Evolutionary conservation across 1,140 invertebrate species (phyloP).

Genomic region (Diuraphis noxia): DNA sequence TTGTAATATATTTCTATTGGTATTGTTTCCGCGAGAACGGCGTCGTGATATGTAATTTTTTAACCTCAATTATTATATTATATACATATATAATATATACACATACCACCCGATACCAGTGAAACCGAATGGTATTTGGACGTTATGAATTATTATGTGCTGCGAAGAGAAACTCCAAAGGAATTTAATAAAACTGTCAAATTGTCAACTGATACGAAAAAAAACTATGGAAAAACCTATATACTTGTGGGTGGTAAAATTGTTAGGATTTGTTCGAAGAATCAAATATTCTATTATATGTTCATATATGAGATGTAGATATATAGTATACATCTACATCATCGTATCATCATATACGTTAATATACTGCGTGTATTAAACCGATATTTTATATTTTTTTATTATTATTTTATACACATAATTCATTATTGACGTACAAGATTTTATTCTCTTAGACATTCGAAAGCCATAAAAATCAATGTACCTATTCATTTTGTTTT

Average conservation of each 20-base stretch:
- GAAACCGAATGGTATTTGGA: not conserved
- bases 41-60: not conserved
- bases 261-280: not conserved
- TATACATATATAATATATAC: not conserved
- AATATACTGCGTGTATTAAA: not conserved
- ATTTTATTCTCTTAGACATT: not conserved
- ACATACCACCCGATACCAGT: not conserved
- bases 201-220: conserved; percentile 6
- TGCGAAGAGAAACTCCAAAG: not conserved
- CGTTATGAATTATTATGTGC: not conserved
- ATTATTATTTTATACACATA: not conserved
- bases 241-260: too few relatives aligned
- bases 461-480: not conserved
- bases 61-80: not conserved
- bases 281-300: not conserved
- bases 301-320: too few relatives aligned
- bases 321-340: not conserved
- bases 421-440: not conserved
- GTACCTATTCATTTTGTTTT: not conserved
- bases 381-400: not conserved
- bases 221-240: not conserved
- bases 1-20: not conserved
- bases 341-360: not conserved
- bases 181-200: conserved; percentile 43
- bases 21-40: not conserved